Conservation (phyloP, 2,888 invertebrate species). For the Gonocerus acuteangulatus region DNA sequence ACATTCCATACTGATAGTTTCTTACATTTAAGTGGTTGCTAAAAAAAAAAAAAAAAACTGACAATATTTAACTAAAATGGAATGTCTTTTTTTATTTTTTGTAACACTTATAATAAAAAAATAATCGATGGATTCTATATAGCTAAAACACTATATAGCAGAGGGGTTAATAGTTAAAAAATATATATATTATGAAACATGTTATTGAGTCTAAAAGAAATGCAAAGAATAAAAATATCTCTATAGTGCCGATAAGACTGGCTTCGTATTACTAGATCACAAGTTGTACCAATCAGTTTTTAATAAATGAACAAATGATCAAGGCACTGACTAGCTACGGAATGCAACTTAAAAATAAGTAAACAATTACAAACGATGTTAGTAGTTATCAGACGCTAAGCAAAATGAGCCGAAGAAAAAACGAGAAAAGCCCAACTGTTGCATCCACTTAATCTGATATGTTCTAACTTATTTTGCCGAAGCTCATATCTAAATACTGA, state of each 20-base stretch:
- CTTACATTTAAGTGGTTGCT: background rate
- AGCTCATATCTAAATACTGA: constrained; percentile 19
- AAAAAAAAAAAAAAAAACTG: background rate
- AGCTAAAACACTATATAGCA: constrained; percentile 24
- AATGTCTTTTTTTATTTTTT: constrained; percentile 7
- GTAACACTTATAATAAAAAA: too few relatives aligned
- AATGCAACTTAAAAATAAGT: constrained; percentile 43
- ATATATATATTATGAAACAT: background rate
- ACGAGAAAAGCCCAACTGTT: background rate
- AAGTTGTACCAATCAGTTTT: constrained; percentile 4
- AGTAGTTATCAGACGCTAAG: background rate
- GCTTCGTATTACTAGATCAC: constrained; percentile 4
- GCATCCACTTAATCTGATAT: constrained; percentile 13
- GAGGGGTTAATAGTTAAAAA: background rate
- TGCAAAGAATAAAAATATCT: background rate
- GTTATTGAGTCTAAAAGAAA: background rate
- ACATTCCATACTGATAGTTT: constrained; percentile 1
- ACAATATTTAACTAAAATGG: background rate
- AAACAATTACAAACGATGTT: background rate
- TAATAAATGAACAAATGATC: background rate
- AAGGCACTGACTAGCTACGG: constrained; percentile 27
- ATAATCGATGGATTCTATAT: background rate
- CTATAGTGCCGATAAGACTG: constrained; percentile 8
- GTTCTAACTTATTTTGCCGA: constrained; percentile 14
- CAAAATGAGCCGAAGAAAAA: background rate